A percentile compares a stretch with the other conserved stretches of the same genome.
Evolutionary conservation across 2,888 invertebrate species (phyloP).

Genomic region (Nyleta sp.): DNA sequence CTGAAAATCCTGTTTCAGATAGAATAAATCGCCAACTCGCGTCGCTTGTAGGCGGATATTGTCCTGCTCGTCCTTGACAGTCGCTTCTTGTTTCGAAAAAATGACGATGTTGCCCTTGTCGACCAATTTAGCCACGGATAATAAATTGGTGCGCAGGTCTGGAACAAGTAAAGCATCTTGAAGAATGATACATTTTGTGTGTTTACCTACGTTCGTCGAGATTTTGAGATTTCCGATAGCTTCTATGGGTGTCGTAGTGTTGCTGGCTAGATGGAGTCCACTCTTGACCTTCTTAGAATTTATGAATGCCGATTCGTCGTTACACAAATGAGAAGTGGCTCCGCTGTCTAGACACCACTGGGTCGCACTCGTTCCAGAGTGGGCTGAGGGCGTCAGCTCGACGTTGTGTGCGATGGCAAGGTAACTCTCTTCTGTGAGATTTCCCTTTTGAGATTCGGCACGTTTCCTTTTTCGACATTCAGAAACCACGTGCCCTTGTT

Average conservation of each 20-base stretch:
- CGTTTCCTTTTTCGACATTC: too few relatives aligned
- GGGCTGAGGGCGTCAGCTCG: too few relatives aligned
- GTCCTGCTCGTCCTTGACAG: neutral
- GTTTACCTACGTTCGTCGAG: neutral
- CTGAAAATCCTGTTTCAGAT: neutral
- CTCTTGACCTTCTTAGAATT: too few relatives aligned
- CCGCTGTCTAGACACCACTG: too few relatives aligned
- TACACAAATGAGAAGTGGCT: too few relatives aligned
- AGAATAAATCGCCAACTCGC: conserved; percentile 53
- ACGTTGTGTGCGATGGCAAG: too few relatives aligned
- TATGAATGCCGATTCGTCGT: too few relatives aligned
- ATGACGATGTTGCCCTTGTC: conserved; percentile 29
- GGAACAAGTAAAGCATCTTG: conserved; percentile 59
- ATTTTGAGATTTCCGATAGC: conserved; percentile 37
- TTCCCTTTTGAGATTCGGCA: too few relatives aligned
- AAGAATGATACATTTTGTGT: neutral
- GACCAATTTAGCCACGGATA: conserved; percentile 59
- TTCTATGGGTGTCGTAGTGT: conserved; percentile 9
- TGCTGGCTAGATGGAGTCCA: conserved; percentile 7
- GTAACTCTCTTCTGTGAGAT: too few relatives aligned
- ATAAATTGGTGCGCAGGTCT: conserved; percentile 58
- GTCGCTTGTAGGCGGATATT: neutral
- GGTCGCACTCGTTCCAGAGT: too few relatives aligned
- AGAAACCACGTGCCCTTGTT: neutral
- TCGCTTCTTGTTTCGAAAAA: neutral